Evolutionary conservation across 2,888 invertebrate genomes (phyloP), one percentile per base, ranked within the genome.

Genomic region (Mesoligia furuncula): DNA sequence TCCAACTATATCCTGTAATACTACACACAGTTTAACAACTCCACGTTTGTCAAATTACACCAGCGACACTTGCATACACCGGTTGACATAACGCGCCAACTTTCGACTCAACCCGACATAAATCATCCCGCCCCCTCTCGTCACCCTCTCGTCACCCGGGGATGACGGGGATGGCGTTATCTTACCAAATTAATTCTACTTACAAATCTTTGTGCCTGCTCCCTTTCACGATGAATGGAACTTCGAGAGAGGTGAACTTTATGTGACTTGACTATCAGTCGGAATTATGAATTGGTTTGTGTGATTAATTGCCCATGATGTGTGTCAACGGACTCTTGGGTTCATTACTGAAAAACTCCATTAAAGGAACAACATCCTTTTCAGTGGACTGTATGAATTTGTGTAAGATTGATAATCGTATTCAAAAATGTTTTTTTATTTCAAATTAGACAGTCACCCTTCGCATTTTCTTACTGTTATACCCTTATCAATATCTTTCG

Each of bases 121-220:
- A 86, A 85, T 85, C 87, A 85, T 84, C 64, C 57, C 48, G 20
- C 71, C 64, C 79, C 64, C 62, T 65, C 73, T 57, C 75, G 48
- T 74, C 79, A 69, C 59, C 84, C 84, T 20, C 75, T 72, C 83
- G 83, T 85, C 86, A 85, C 45, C 78, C 70, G 74, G 8, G 64
- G 81, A 27, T 31, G 78, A 79, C 78, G 72, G 51, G 70, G 75
- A 70, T 78, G 70, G 70, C 42, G 84, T 80, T 85, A 86, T 86
- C 84, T 80, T 84, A 77, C 74, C 77, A 86, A 86, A 85, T 85
- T 85, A 85, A 85, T 85, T 85, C 73, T 86, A 85, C 87, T 85
- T 84, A 86, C 87, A 86, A 86, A 86, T 84, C 85, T 85, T 86
- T 84, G 84, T 85, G 86, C 85, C 67, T 80, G 61, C 61, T 69